Evolutionary conservation across 2,888 invertebrate genomes (phyloP), one percentile per base, ranked within the genome.

Genomic region (Uropetala carovei): DNA sequence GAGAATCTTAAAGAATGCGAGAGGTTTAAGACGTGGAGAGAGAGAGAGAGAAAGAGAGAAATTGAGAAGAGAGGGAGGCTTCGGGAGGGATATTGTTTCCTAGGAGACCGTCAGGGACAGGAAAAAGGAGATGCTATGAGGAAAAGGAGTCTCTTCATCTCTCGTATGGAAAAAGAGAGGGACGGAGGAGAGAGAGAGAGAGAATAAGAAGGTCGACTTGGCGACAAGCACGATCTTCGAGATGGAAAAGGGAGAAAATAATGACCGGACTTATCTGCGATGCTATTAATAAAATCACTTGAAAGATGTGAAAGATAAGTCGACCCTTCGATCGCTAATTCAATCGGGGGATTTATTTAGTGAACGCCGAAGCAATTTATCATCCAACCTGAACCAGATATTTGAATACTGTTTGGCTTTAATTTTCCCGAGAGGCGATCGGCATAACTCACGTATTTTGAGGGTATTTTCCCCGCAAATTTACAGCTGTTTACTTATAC

Each of bases 61-160:
- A 27, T n/a, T n/a, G n/a, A n/a, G n/a, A n/a, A n/a, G n/a, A n/a
- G n/a, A 8, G n/a, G n/a, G 16, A n/a, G 68, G 22, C 22, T 22
- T n/a, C 68, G 68, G 68, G 68, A 68, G 22, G 68, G 68, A 68
- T 68, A 68, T n/a, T 68, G 68, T 68, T 68, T n/a, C 68, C 68
- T 9, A 68, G 68, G 68, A 68, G 68, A 68, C 13, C 7, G 68
- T 68, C 68, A 22, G 22, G 43, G 5, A 43, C 43, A 43, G 43
- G 43, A 43, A 43, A 43, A 43, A 43, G 16, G 81, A 27, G 30
- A 30, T 9, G 27, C 14, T 43, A 43, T 22, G n/a, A 13, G 82
- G 43, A 18, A 82, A 82, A 82, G 14, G 82, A 82, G 16, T 18
- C 82, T 43, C 13, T n/a, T n/a, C n/a, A n/a, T n/a, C n/a, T 10